Evolutionary conservation across 1,140 invertebrate species (phyloP).

Genomic region (Formica exsecta): DNA sequence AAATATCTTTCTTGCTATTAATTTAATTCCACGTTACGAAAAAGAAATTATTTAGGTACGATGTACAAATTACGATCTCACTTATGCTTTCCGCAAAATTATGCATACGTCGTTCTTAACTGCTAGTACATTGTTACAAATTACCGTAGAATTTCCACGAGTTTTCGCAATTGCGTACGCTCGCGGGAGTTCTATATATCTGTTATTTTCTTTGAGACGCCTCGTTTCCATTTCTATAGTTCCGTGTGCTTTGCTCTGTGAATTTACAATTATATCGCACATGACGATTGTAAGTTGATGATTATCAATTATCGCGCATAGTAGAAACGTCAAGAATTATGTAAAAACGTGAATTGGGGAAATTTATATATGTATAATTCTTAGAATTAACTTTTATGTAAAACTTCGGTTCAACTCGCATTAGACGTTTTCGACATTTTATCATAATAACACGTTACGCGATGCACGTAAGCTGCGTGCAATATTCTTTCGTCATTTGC

Average conservation of each 20-base stretch:
- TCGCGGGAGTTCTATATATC: constrained; percentile 1
- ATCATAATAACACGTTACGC: constrained; percentile 15
- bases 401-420: constrained; percentile 7
- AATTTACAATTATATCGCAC: constrained; percentile 43
- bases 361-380: not conserved
- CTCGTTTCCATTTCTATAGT: constrained; percentile 49
- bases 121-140: constrained; percentile 32
- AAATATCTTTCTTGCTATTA: constrained; percentile 5
- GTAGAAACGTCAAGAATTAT: constrained; percentile 40
- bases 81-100: constrained; percentile 53
- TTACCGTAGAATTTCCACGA: constrained; percentile 45
- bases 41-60: constrained; percentile 4
- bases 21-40: constrained; percentile 36
- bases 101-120: constrained; percentile 43
- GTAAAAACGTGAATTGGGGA: constrained; percentile 6
- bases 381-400: constrained; percentile 25
- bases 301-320: constrained; percentile 57
- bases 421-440: constrained; percentile 33
- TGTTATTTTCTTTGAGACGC: constrained; percentile 43
- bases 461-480: not conserved
- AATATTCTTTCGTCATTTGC: not conserved
- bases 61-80: not conserved
- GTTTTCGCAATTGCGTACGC: constrained; percentile 41
- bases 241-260: constrained; percentile 29
- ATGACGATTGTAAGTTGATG: constrained; percentile 40